These are phyloP conservation scores for Bubalus kerabau DNA, from an alignment of 2,113 vertebrate species.

Conservation along the genomic window DNA sequence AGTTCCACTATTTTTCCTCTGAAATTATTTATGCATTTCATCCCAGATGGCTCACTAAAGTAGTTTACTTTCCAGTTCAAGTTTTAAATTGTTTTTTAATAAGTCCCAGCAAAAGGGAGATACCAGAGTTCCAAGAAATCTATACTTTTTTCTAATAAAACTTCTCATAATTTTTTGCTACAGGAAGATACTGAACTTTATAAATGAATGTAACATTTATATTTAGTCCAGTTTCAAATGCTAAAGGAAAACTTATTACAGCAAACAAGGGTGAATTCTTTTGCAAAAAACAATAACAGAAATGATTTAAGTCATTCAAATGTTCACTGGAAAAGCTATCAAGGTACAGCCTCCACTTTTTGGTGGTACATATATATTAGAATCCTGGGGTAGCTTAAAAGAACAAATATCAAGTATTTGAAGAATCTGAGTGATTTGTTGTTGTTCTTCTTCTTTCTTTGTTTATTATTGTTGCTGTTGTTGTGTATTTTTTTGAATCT, in stretches of 20 bases:
- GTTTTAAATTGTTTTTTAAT: background rate
- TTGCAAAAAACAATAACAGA: background rate
- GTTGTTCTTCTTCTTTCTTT: background rate
- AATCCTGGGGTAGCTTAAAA: background rate
- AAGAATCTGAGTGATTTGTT: background rate
- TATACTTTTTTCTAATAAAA: background rate
- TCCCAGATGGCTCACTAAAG: background rate
- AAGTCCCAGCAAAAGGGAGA: background rate
- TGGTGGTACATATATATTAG: background rate
- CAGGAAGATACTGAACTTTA: background rate
- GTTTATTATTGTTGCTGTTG: background rate
- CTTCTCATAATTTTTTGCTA: background rate
- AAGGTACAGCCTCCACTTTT: background rate
- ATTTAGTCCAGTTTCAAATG: background rate
- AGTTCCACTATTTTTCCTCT: background rate
- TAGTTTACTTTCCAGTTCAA: background rate
- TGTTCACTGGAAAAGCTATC: background rate
- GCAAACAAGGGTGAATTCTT: background rate
- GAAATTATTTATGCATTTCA: background rate
- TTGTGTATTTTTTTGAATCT: background rate
- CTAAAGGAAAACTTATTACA: background rate
- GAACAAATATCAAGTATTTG: background rate
- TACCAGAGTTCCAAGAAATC: background rate
- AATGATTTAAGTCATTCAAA: background rate
- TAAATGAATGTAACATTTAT: background rate